Conservation (phyloP, 2,797 vertebrate species). For the Erethizon dorsatum region DNA sequence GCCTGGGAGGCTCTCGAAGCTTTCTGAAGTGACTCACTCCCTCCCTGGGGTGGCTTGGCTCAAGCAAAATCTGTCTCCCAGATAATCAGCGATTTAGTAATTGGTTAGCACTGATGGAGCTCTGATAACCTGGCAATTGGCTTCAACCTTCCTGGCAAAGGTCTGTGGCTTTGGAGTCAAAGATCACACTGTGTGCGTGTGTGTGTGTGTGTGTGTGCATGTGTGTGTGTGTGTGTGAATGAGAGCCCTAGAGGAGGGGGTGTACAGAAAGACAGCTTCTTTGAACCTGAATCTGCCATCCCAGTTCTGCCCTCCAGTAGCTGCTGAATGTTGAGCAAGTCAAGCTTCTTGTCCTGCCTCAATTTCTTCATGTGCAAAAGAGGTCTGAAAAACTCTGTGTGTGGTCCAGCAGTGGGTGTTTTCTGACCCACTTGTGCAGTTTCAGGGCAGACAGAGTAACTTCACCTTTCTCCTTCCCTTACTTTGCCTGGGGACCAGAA, state of each 20-base stretch:
- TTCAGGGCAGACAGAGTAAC: neutral
- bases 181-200: neutral
- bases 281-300: neutral
- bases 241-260: neutral
- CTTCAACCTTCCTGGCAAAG: constrained; percentile 18
- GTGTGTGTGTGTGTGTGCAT: neutral
- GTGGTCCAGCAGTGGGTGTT: fast-evolving
- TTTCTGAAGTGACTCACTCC: constrained; percentile 45
- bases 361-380: neutral
- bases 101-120: neutral
- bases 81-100: constrained; percentile 60
- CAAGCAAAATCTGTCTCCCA: constrained; percentile 54
- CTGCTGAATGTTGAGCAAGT: neutral
- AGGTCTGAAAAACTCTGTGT: neutral
- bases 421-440: fast-evolving
- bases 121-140: constrained; percentile 28
- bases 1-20: constrained; percentile 3
- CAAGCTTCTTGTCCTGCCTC: neutral
- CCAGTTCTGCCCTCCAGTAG: neutral
- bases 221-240: neutral
- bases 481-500: neutral
- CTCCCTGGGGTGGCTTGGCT: neutral
- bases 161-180: constrained; percentile 40
- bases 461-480: neutral
- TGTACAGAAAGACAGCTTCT: neutral